Base-by-base conservation (phyloP, 2,888 invertebrate species). In the Cryptocheilus praepositus region DNA sequence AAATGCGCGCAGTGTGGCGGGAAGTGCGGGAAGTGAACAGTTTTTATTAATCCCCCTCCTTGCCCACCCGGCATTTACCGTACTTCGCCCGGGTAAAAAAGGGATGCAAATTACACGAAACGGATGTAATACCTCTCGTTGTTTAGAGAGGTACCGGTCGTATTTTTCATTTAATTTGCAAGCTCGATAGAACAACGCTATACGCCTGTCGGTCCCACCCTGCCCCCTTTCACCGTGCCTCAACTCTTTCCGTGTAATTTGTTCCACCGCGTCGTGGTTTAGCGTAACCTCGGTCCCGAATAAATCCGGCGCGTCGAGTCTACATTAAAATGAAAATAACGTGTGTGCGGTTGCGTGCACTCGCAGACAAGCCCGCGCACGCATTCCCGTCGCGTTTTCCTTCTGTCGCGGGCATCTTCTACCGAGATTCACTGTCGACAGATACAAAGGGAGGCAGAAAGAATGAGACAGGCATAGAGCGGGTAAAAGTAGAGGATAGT, bases 141-240 rank as follows among this genome's bases (percentile, higher is more conserved):
- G 36, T 36, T 36, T 36, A 36, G 36, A 36, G 36, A 36, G 36
- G 36, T 36, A 43, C 57, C 28, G 45, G 45, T 61, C 54, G 58
- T 44, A 45, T 74, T 69, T 66, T 18, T 46, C 8, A 64, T 62
- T 64, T 67, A 56, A 70, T 73, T 64, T 56, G 54, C 57, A 61
- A 63, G 63, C 51, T 13, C 16, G 28, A 56, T 19, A 56, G 22
- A 58, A 57, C 57, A 19, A 46, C 11, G 11, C 36, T 36, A 36
- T 36, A 36, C 36, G 13, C 49, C 19, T 56, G 15, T 19, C 53
- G 43, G n/a, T 36, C 36, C 36, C 36, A 11, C 8, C 36, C 36
- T 36, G 3, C 36, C 36, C 36, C 11, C 36, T 11, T 43, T 28
- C 43, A 18, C n/a, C 11, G 18, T 16, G 3, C 18, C 1, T 3